A percentile compares a stretch with the other conserved stretches of the same genome.
phyloP scores from a whole-genome alignment of 92 coral and sea anemone species.

The Paragorgia papillata region DNA sequence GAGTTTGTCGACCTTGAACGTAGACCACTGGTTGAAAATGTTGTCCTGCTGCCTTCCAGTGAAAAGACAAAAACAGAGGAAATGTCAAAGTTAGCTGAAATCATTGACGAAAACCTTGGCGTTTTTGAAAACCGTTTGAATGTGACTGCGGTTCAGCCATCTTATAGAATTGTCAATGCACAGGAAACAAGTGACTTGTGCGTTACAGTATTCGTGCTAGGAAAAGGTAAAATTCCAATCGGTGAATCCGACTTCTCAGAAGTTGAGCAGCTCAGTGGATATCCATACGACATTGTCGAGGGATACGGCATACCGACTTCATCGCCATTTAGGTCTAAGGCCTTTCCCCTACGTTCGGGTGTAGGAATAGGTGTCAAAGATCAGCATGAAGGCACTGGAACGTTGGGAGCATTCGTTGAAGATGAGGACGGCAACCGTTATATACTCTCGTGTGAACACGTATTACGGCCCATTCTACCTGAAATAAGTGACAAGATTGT shows the following conservation, averaged over 20 bases:
- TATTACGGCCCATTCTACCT: neutral
- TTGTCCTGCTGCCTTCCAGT: neutral
- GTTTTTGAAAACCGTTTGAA: conserved; percentile 7
- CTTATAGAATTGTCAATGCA: conserved; percentile 26
- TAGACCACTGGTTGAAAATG: neutral
- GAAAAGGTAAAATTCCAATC: conserved; percentile 55
- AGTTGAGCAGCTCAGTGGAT: neutral
- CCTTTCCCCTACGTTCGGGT: conserved; percentile 10
- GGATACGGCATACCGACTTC: conserved; percentile 18
- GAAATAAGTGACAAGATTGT: no score
- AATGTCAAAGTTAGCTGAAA: conserved; percentile 5
- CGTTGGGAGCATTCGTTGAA: no score
- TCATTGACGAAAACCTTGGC: conserved; percentile 10
- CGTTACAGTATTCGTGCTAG: conserved; percentile 50
- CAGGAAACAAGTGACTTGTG: conserved; percentile 30
- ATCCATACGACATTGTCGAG: conserved; percentile 37
- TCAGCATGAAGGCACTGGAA: neutral
- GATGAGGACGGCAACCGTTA: conserved; percentile 4
- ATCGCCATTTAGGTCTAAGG: neutral
- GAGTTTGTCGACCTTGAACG: neutral
- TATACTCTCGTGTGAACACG: conserved; percentile 45
- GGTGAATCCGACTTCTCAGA: conserved; percentile 36
- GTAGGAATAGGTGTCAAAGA: conserved; percentile 43
- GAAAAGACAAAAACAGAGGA: neutral
- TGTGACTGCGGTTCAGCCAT: conserved; percentile 33